A percentile compares a stretch with the other conserved stretches of the same genome.
Evolutionary conservation across 2,888 invertebrate genomes (phyloP).

Genomic region (Cryptocheilus praepositus): DNA sequence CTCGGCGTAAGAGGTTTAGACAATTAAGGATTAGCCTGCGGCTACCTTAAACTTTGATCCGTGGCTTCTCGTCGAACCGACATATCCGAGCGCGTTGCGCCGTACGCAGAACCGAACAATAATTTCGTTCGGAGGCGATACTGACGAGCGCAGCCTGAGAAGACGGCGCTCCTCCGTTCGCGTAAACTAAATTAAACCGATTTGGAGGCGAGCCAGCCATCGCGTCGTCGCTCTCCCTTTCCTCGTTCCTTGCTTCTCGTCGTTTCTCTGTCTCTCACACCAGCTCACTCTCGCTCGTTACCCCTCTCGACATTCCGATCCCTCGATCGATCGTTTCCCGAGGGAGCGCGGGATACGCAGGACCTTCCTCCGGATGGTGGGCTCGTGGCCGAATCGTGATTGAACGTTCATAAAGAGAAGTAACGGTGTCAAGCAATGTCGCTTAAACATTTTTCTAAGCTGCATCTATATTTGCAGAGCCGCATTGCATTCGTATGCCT

Average conservation of each 20-base stretch:
- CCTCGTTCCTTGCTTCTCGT: too few relatives aligned
- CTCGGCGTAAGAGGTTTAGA: too few relatives aligned
- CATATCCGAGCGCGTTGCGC: too few relatives aligned
- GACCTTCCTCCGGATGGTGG: conserved; percentile 12
- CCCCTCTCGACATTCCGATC: conserved; percentile 52
- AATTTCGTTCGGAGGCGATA: too few relatives aligned
- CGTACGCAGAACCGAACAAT: too few relatives aligned
- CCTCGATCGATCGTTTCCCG: conserved; percentile 53
- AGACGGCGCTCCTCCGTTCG: conserved; percentile 27
- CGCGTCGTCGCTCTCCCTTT: conserved; percentile 43
- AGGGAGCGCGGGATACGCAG: conserved; percentile 29
- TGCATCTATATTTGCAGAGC: not conserved
- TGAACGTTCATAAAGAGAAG: conserved; percentile 13
- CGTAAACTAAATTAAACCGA: conserved; percentile 65
- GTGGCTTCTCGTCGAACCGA: too few relatives aligned
- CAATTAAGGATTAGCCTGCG: too few relatives aligned
- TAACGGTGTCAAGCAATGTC: not conserved
- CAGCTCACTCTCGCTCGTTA: conserved; percentile 28
- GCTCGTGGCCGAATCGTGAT: conserved; percentile 36
- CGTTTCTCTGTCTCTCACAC: too few relatives aligned
- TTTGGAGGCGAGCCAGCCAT: conserved; percentile 61
- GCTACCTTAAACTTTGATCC: too few relatives aligned
- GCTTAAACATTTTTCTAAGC: not conserved
- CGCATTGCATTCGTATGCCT: too few relatives aligned
- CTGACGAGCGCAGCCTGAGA: not conserved